These are phyloP conservation scores for Anticlea derivata DNA, from an alignment of 2,888 invertebrate genomes.

Conservation along the genomic window DNA sequence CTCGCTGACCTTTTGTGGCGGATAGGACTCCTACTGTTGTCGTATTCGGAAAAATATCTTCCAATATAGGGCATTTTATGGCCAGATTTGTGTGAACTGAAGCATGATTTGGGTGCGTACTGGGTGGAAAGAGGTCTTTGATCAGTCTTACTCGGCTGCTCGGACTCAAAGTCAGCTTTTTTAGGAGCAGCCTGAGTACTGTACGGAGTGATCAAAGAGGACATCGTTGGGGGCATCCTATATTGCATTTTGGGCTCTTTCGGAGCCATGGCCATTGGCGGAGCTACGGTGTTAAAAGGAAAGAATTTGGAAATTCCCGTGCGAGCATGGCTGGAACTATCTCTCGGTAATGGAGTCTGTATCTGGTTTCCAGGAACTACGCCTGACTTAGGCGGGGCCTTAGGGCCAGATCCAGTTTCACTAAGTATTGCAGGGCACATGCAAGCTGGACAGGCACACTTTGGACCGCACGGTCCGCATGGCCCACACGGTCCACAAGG, in stretches of 20 bases:
- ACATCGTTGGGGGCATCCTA: slow-evolving; percentile 18
- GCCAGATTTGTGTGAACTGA: slow-evolving; percentile 8
- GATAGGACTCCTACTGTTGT: slow-evolving; percentile 21
- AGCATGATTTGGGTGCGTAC: slow-evolving; percentile 8
- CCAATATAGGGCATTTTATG: slow-evolving; percentile 7
- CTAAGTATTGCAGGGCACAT: slow-evolving; percentile 28
- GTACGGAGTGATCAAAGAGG: slow-evolving; percentile 36
- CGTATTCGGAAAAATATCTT: slow-evolving; percentile 7
- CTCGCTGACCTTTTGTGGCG: slow-evolving; percentile 12
- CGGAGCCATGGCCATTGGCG: slow-evolving; percentile 21
- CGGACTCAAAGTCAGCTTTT: neutral
- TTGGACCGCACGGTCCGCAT: slow-evolving; percentile 16
- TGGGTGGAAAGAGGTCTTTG: slow-evolving; percentile 1
- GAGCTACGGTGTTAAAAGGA: slow-evolving; percentile 41
- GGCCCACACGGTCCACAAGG: slow-evolving; percentile 15
- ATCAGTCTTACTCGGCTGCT: neutral
- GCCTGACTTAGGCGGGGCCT: slow-evolving; percentile 17
- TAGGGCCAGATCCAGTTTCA: slow-evolving; percentile 4
- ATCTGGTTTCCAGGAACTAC: slow-evolving; percentile 30
- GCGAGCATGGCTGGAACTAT: slow-evolving; percentile 9
- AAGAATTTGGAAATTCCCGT: slow-evolving; percentile 49
- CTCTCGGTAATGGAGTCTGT: slow-evolving; percentile 22
- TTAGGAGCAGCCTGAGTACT: slow-evolving; percentile 32
- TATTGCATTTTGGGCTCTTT: slow-evolving; percentile 19
- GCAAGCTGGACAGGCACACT: slow-evolving; percentile 36